Evolutionary conservation across 92 coral and sea anemone species (phyloP), one percentile per base, ranked within the genome.

Genomic region (Paramuricea clavata): DNA sequence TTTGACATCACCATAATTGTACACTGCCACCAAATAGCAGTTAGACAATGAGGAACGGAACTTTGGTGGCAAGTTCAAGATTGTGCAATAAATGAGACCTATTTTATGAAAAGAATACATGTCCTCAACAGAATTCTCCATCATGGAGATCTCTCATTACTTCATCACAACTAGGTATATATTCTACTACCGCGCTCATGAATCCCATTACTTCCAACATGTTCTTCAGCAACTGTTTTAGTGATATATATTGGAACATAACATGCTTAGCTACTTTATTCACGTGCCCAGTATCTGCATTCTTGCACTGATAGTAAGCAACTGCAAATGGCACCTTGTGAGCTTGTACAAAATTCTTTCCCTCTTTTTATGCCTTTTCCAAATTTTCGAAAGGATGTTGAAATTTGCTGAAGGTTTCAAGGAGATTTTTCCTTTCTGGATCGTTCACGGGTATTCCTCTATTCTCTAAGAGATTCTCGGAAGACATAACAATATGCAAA

Each of bases 91-190:
- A 23, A 72, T 39, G 13, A 72, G 54, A 5, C 78, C 78, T n/a
- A 72, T 72, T 43, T 72, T 42, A 72, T 72, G 52, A 72, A 72
- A 72, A 72, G n/a, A 72, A 72, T 12, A 34, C n/a, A 39, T 72
- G 78, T 72, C 6, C 35, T 23, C 23, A 5, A 72, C 78, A 72
- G 56, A 72, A 72, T 43, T 33, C 28, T 2, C 78, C 78, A 72
- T 72, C 78, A 34, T 72, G 10, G 22, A 72, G 39, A 72, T 72
- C 49, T 33, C 78, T 39, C n/a, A 72, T 12, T 2, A 72, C 23
- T 6, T 31, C 56, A 72, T 72, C 78, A 72, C 23, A 5, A 12
- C 78, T 72, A n/a, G 7, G 23, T 26, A 2, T 2, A 33, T 34
- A 28, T 35, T 69, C 6, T 12, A 69, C 2, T 12, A 69, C 47